Evolutionary conservation across 2,113 vertebrate species (phyloP).

Genomic region (Edolisoma coerulescens): DNA sequence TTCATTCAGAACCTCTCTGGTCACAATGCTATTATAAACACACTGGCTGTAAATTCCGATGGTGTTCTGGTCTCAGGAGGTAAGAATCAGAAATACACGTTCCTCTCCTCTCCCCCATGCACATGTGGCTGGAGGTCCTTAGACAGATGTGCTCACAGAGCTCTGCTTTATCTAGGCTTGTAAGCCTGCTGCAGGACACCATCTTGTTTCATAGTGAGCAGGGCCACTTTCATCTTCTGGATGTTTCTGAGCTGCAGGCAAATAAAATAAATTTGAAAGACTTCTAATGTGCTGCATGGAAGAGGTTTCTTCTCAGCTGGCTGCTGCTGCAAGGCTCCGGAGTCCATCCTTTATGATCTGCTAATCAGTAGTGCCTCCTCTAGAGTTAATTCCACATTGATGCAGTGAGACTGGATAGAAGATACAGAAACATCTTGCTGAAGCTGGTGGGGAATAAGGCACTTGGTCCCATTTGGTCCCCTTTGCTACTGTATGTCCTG

Average conservation of each 20-base stretch:
- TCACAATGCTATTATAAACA: constrained; percentile 97
- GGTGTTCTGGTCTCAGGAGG: constrained; percentile 97
- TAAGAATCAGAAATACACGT: constrained; percentile 47
- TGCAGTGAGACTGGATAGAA: neutral
- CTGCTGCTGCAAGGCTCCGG: neutral
- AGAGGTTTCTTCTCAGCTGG: neutral
- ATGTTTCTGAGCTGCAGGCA: neutral
- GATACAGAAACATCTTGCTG: neutral
- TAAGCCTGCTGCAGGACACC: neutral
- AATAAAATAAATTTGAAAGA: neutral
- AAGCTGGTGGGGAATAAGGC: neutral
- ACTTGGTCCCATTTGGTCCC: neutral
- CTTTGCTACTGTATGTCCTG: neutral
- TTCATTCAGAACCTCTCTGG: constrained; percentile 99
- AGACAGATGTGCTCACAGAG: neutral
- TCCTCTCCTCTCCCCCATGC: neutral
- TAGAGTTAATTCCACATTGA: neutral
- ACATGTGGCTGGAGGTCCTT: neutral
- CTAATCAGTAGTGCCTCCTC: neutral
- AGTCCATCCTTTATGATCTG: neutral
- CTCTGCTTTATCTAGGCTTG: neutral
- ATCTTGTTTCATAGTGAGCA: neutral
- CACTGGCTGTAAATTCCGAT: constrained; percentile 92
- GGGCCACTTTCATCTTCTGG: neutral
- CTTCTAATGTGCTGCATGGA: neutral